These are phyloP conservation scores for Leptosomus discolor DNA, from an alignment of 2,113 vertebrate species.

Conservation along the genomic window DNA sequence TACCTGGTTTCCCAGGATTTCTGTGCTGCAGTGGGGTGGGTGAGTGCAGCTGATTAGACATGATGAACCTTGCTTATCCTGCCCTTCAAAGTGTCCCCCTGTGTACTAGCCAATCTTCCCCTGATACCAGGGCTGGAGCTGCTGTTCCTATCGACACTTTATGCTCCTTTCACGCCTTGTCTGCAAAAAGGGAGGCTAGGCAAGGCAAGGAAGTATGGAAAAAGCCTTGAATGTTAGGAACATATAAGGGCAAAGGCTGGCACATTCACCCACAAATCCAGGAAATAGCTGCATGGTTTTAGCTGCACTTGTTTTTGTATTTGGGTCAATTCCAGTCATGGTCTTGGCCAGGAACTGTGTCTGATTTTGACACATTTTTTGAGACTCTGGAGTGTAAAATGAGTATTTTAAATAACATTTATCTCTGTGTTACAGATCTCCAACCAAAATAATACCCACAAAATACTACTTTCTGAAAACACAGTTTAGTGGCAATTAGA, in stretches of 20 bases:
- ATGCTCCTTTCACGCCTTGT: not conserved
- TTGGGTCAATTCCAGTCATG: not conserved
- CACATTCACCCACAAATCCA: not conserved
- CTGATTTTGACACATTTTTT: conserved; percentile 1
- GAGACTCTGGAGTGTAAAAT: not conserved
- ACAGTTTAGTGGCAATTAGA: not conserved
- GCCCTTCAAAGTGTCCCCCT: not conserved
- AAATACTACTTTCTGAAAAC: not conserved
- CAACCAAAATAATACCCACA: not conserved
- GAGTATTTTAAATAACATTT: conserved; percentile 10
- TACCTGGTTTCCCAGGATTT: not conserved
- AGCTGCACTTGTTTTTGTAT: not conserved
- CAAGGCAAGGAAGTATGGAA: not conserved
- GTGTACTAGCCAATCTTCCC: not conserved
- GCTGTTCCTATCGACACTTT: not conserved
- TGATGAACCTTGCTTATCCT: not conserved
- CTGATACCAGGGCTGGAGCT: not conserved
- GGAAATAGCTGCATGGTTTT: conserved; percentile 3
- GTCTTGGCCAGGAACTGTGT: not conserved
- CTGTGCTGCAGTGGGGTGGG: not conserved
- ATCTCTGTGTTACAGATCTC: not conserved
- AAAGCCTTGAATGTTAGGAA: not conserved
- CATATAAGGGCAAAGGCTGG: not conserved
- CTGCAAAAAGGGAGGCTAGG: not conserved
- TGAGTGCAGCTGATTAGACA: not conserved